phyloP scores from a whole-genome alignment of 2,888 invertebrate species.

The Caradrina kadenii region DNA sequence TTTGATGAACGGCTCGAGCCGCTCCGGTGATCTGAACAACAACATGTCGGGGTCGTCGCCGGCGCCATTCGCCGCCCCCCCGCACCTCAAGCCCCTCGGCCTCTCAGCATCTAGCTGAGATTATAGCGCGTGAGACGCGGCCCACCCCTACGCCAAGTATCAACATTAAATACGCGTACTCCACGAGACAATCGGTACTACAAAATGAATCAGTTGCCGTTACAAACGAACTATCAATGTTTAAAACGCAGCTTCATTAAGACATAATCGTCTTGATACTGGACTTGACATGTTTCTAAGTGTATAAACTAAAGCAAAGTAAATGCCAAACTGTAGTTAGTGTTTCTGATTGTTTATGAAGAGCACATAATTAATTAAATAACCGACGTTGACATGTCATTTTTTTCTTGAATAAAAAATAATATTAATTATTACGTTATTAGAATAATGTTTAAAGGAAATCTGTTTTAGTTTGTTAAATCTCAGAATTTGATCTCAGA shows the following conservation, averaged over 20 bases:
- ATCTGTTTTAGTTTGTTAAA: conserved; percentile 67
- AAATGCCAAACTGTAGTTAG: conserved; percentile 83
- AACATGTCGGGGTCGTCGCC: conserved; percentile 91
- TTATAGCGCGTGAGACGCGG: conserved; percentile 86
- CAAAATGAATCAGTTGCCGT: conserved; percentile 46
- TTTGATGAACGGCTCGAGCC: conserved; percentile 90
- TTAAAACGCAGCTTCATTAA: conserved; percentile 49
- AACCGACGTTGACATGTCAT: conserved; percentile 52
- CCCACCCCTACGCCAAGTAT: conserved; percentile 87
- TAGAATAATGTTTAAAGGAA: conserved; percentile 53
- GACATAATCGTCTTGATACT: conserved; percentile 43
- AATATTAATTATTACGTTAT: conserved; percentile 56
- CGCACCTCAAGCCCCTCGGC: conserved; percentile 91
- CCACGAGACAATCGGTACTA: conserved; percentile 50
- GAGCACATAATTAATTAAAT: conserved; percentile 55
- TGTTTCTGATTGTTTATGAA: conserved; percentile 66
- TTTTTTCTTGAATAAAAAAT: conserved; percentile 54
- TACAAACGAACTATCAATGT: conserved; percentile 56
- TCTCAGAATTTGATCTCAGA: conserved; percentile 85
- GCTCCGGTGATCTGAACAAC: conserved; percentile 92
- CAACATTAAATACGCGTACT: conserved; percentile 78
- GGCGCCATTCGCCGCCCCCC: conserved; percentile 85
- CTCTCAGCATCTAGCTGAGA: conserved; percentile 93
- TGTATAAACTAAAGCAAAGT: conserved; percentile 75
- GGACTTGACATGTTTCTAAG: conserved; percentile 59